Percentiles rank a stretch among this genome's conserved stretches.
phyloP scores from a whole-genome alignment of 2,113 vertebrate species.

The Larimichthys polyactis region DNA sequence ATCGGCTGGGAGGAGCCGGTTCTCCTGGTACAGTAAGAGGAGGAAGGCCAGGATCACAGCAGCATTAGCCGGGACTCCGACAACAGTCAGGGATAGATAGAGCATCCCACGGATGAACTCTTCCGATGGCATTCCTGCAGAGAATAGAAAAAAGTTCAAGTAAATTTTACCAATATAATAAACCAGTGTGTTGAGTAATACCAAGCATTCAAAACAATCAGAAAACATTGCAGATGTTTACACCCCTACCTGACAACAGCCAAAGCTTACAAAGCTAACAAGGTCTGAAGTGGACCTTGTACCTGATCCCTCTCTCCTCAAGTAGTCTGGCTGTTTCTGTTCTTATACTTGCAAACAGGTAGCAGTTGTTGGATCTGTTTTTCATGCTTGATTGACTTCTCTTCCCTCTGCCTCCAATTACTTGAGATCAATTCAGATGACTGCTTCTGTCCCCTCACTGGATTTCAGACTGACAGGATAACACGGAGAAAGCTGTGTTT shows the following conservation, averaged over 20 bases:
- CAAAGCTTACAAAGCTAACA: neutral
- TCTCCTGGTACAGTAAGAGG: constrained; percentile 64
- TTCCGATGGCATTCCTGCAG: constrained; percentile 67
- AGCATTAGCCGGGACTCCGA: constrained; percentile 82
- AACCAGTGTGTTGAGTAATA: neutral
- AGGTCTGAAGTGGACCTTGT: constrained; percentile 33
- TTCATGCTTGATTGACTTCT: constrained; percentile 76
- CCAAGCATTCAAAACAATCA: neutral
- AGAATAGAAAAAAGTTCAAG: neutral
- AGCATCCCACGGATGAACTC: constrained; percentile 72
- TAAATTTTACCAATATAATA: neutral
- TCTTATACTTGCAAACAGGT: constrained; percentile 76
- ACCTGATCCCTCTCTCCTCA: constrained; percentile 21
- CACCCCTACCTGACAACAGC: constrained; percentile 47
- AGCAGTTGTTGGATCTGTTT: constrained; percentile 53
- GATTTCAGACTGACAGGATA: constrained; percentile 44
- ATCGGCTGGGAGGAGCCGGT: constrained; percentile 79
- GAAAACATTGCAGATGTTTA: neutral
- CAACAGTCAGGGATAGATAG: constrained; percentile 76
- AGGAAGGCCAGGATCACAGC: constrained; percentile 79
- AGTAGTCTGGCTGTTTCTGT: constrained; percentile 40
- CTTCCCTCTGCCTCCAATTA: constrained; percentile 79
- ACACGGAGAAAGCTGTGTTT: constrained; percentile 38
- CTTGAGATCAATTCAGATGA: constrained; percentile 81
- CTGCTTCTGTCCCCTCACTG: constrained; percentile 65